Evolutionary conservation across 2,797 vertebrate genomes (phyloP).

Genomic region (Poecilia wingei): DNA sequence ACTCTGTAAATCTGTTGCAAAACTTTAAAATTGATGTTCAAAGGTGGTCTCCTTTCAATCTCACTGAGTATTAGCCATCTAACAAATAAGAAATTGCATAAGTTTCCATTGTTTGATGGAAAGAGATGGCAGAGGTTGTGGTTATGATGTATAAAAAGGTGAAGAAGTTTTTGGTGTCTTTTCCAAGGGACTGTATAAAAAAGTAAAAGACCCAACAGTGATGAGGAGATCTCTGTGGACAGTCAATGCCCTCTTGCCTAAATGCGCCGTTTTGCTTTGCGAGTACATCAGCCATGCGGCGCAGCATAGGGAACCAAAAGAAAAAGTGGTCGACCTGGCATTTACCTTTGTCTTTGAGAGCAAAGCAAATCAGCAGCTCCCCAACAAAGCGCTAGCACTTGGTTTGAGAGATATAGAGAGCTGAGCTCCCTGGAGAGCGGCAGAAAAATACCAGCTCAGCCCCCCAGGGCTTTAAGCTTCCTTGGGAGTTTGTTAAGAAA

Average conservation of each 20-base stretch:
- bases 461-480: constrained; percentile 17
- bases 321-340: constrained; percentile 55
- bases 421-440: constrained; percentile 23
- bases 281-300: constrained; percentile 63
- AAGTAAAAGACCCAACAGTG: constrained; percentile 33
- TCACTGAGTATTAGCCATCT: background rate
- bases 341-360: constrained; percentile 66
- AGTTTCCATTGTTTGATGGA: background rate
- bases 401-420: constrained; percentile 25
- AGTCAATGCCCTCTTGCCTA: constrained; percentile 62
- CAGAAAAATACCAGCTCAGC: constrained; percentile 55
- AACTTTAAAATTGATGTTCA: background rate
- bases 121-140: background rate
- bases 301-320: constrained; percentile 32
- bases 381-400: constrained; percentile 22
- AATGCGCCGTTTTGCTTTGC: constrained; percentile 70
- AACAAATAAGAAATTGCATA: background rate
- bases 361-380: constrained; percentile 44
- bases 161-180: background rate
- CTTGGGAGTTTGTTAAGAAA: constrained; percentile 14
- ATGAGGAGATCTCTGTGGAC: constrained; percentile 45
- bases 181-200: constrained; percentile 35
- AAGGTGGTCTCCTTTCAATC: background rate
- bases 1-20: background rate
- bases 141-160: background rate